Base-by-base conservation (phyloP, 2,113 vertebrate species). In the Mixornis gularis region DNA sequence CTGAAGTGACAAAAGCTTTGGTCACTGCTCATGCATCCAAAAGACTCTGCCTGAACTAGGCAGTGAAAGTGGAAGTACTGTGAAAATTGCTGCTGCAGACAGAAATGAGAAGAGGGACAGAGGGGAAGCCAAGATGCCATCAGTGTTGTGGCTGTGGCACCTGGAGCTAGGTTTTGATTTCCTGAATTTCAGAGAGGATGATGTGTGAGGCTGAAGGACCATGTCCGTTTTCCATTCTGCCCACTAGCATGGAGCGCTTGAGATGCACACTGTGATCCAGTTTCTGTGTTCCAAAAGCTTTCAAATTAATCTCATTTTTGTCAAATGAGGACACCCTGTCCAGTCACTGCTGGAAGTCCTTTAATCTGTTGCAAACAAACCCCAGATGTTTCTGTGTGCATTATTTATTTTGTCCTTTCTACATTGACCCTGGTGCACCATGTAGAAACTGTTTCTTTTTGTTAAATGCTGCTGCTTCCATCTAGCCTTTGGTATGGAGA, bases 231-330 rank as follows among this genome's bases (percentile, higher is more conserved):
- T 13, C 29, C 9, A 9, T 73, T 65, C 59, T 65, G 49, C 17
- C 59, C 73, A 43, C 63, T 69, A n/a, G 27, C 36, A 24, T 19
- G 58, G 51, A 55, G 69, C 26, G 38, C 68, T 70, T 34, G 48
- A 71, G 14, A 36, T 55, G 27, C n/a, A 36, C 15, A 17, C 27
- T 21, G 59, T 62, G 17, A 58, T 77, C 34, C 16, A 22, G 14
- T 55, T 88, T 80, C 34, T 78, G 26, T 63, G 25, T 44, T 84
- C 53, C 56, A 55, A 34, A 84, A 80, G 26, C 27, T 82, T 96
- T 77, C 29, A 83, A 70, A 68, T 89, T 30, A 77, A 82, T 91
- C 70, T 59, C 40, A 46, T 79, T 93, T 68, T 88, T 19, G 55
- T 93, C 90, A 58, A 71, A 80, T 38, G 36, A 69, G 41, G 55